Base-by-base conservation (phyloP, 2,113 vertebrate species). In the Prinia subflava region DNA sequence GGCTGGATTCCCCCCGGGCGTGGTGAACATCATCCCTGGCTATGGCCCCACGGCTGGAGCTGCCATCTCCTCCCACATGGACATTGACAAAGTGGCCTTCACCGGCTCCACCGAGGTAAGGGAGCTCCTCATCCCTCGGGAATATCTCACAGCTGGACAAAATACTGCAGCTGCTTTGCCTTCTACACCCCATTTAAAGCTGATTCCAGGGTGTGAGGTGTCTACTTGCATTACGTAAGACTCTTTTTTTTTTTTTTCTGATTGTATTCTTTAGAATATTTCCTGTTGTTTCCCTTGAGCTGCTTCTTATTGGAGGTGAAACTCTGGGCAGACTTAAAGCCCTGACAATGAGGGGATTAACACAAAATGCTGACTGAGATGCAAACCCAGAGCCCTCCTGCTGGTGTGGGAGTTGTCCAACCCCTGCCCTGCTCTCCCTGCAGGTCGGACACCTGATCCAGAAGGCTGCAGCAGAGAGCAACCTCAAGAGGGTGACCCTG, bases 1-100 rank as follows among this genome's bases (percentile, higher is more conserved):
- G 99, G 99, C 99, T 28, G 99, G 99, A 35, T 99, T 99, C 75
- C 99, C 99, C 13, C 98, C 99, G 14, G 99, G 99, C 0, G 99
- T 99, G 71, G 99, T 99, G 92, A 99, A 99, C 70, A 98, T 99
- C 75, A n/a, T 99, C 94, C 96, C 99, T 10, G 99, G 99, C 53
- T 98, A 98, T 19, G 99, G 99, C 6, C 98, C 98, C 31, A 98
- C 99, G 0, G 99, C 99, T 1, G 99, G 99, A 1, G 99, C 99
- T 28, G 99, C 99, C 94, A 98, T 99, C 7, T 97, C 99, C 11
- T 97, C 96, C 30, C 99, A 99, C 92, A 98, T 98, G 97, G 99
- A 99, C 3, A 87, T 99, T 5, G 99, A 99, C 92, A 99, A 99
- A 96, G 97, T 99, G 95, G 99, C 99, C 14, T 99, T 99, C 97